Evolutionary conservation across 2,797 vertebrate genomes (phyloP), one percentile per base, ranked within the genome.

Genomic region (Tauraco hartlaubi): DNA sequence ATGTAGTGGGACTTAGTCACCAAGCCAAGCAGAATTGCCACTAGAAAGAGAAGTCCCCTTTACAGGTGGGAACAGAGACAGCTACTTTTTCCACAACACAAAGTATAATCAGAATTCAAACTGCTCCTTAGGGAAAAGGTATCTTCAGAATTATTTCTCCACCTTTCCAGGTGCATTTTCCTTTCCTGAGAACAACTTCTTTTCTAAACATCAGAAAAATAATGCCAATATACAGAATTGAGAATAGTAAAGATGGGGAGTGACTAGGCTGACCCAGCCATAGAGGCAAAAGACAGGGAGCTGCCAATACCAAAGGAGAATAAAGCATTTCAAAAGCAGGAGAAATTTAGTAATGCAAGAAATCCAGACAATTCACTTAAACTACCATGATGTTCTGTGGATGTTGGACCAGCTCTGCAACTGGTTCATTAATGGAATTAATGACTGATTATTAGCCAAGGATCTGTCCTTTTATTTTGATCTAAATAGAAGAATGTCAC

Each of bases 301-400:
- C 6, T 71, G n/a, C 14, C 63, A 41, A 29, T 49, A 44, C 2
- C 28, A 75, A 15, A 55, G 39, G 15, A 78, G 28, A 75, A 80
- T 7, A 77, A 71, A 63, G 12, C 13, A 54, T 48, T 74, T 73
- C 15, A 68, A 84, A 64, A 88, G 8, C 43, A 76, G 9, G 3
- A 72, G 4, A 64, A 51, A 22, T 43, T 25, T 17, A 3, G 4
- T n/a, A 77, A 67, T 28, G 54, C 16, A 37, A 37, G 39, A 85
- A 92, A 88, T 44, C 8, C 25, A 80, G 48, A 29, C 9, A 25
- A 66, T 39, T 41, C 3, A 33, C 44, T 56, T 14, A 10, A 92
- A n/a, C 11, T 20, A 59, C 15, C 0, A 4, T 28, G 13, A 39
- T 1, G 1, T 6, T 25, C 33, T 54, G 31, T 39, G 18, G 20